Percentiles rank a stretch among this genome's conserved stretches.
Conservation (phyloP, 1,140 invertebrate species). For the Drosophila erecta region DNA sequence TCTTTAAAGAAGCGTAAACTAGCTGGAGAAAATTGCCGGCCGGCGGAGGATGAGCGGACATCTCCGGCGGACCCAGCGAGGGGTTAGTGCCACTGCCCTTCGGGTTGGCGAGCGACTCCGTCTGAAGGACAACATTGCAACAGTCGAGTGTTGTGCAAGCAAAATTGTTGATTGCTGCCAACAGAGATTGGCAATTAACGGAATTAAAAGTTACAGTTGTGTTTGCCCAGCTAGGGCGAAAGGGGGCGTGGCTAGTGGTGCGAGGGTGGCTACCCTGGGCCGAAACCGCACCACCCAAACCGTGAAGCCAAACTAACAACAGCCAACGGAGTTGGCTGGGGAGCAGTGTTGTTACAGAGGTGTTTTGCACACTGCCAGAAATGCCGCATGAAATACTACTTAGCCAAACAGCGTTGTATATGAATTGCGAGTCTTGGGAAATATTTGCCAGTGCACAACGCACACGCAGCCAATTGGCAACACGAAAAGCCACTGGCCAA, state of each 20-base stretch:
- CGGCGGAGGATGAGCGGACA: neutral
- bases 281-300: conserved; percentile 33
- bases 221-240: conserved; percentile 59
- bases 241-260: conserved; percentile 9
- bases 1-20: conserved; percentile 78
- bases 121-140: conserved; percentile 77
- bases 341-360: conserved; percentile 33
- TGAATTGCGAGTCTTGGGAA: too few species aligned
- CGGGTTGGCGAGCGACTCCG: conserved; percentile 53
- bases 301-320: conserved; percentile 45
- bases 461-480: conserved; percentile 54
- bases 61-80: conserved; percentile 16
- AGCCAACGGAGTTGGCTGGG: conserved; percentile 30
- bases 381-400: neutral
- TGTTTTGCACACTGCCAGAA: conserved; percentile 53
- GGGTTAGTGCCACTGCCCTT: conserved; percentile 48
- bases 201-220: conserved; percentile 84
- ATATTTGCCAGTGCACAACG: conserved; percentile 50
- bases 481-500: conserved; percentile 72
- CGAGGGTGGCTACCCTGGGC: conserved; percentile 6
- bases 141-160: conserved; percentile 84
- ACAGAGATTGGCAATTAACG: conserved; percentile 85
- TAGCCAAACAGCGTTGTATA: neutral
- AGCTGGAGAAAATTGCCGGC: conserved; percentile 19
- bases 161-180: conserved; percentile 84